A percentile compares a stretch with the other conserved stretches of the same genome.
Conservation (phyloP, 2,113 vertebrate genomes). For the Pangasianodon gigas region DNA sequence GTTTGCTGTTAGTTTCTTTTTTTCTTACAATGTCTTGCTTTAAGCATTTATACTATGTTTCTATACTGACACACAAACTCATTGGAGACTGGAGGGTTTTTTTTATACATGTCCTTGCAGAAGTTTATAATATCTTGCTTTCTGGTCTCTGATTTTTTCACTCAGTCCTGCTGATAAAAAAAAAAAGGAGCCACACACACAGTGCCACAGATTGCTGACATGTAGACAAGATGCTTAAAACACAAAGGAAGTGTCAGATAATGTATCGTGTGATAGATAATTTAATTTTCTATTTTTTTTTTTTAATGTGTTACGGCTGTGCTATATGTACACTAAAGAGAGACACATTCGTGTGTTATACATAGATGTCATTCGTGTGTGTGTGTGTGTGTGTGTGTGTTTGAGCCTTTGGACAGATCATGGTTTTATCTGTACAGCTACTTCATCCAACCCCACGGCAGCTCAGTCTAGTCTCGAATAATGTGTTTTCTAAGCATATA, state of each 20-base stretch:
- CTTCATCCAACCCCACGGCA: conserved; percentile 70
- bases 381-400: not conserved
- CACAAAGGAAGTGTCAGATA: not conserved
- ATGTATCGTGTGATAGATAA: not conserved
- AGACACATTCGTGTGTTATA: not conserved
- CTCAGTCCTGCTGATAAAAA: not conserved
- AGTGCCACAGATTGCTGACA: not conserved
- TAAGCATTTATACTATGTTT: not conserved
- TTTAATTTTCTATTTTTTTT: not conserved
- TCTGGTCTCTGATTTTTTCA: not conserved
- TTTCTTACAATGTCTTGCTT: conserved; percentile 49
- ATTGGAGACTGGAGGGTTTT: not conserved
- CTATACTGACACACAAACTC: not conserved
- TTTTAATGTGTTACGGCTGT: not conserved
- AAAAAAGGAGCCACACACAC: not conserved
- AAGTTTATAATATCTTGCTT: not conserved
- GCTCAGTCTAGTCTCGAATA: conserved; percentile 61
- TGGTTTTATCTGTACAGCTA: conserved; percentile 30
- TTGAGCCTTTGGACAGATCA: not conserved
- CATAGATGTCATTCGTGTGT: not conserved
- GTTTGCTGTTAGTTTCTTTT: conserved; percentile 22
- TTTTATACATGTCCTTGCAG: not conserved
- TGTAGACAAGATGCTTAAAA: not conserved
- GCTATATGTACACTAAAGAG: not conserved
- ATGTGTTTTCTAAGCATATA: conserved; percentile 68